Base-by-base conservation (phyloP, 2,888 invertebrate genomes). In the Melipona bicolor region DNA sequence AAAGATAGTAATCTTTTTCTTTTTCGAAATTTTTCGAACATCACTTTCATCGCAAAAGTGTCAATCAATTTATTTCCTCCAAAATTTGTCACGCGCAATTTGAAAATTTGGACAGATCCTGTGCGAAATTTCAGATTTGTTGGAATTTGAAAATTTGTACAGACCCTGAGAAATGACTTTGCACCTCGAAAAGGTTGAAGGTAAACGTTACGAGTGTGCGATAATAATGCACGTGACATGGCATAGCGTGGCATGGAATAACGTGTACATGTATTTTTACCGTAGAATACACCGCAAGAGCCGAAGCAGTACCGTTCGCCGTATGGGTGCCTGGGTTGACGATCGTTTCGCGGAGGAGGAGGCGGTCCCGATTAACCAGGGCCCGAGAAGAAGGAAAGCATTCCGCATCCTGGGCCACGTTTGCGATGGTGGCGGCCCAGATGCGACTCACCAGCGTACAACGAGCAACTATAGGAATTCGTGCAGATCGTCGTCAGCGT, bases 301-400 rank as follows among this genome's bases (percentile, higher is more conserved):
- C 90, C 88, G 92, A 91, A 91, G 87, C 91, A 91, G 92, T 82
- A 93, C 88, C 91, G 91, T 93, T 92, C 94, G 93, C 93, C 94
- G 94, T 92, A 94, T 94, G 94, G 94, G 94, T 94, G 94, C 94
- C 94, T 94, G 94, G 94, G 93, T 93, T 93, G 90, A 93, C 90
- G 92, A 92, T 92, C 91, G 93, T 92, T 91, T 91, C 87, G 94
- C 87, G 92, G 93, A 91, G 94, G 93, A 91, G 94, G 93, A 89
- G 93, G 92, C 86, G 92, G 92, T 91, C 90, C 90, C 90, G 89
- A 90, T 87, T 87, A 89, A 88, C 86, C 82, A 86, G 85, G 87
- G 89, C 82, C 81, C 73, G 70, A 90, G 83, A 79, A 89, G 84
- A 88, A 89, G 84, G 83, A 88, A 81, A 81, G 87, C 89, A 79